Conservation (phyloP, 2,888 invertebrate genomes). For the Branchipolynoe longqiensis region DNA sequence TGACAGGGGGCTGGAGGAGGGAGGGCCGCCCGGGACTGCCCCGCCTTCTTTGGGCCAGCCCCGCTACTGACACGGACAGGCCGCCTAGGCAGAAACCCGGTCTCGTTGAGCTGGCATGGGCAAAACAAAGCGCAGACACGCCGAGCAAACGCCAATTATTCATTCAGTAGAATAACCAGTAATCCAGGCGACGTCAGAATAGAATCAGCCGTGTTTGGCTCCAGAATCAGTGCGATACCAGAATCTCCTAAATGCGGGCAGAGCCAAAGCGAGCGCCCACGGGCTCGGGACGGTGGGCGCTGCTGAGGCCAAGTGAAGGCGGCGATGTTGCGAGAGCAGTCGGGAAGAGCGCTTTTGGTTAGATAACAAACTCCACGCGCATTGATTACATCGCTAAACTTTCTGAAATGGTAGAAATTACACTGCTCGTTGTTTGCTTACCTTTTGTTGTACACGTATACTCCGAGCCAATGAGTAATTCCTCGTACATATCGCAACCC, state of each 20-base stretch:
- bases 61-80: neutral
- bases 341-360: neutral
- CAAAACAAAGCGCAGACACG: too few relatives aligned
- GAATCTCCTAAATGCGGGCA: too few relatives aligned
- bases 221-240: too few relatives aligned
- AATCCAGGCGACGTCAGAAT: too few relatives aligned
- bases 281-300: neutral
- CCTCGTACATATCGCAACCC: slow-evolving; percentile 53
- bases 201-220: too few relatives aligned
- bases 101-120: too few relatives aligned
- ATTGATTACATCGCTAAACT: slow-evolving; percentile 5
- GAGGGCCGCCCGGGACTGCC: neutral
- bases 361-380: slow-evolving; percentile 28
- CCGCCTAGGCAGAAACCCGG: too few relatives aligned
- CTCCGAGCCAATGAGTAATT: slow-evolving; percentile 56
- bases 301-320: neutral
- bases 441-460: slow-evolving; percentile 59
- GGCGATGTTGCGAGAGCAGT: too few relatives aligned
- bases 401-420: slow-evolving; percentile 7
- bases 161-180: too few relatives aligned
- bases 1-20: neutral
- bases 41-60: slow-evolving; percentile 26
- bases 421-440: slow-evolving; percentile 19
- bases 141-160: too few relatives aligned
- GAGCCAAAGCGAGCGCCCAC: too few relatives aligned